A percentile compares a stretch with the other conserved stretches of the same genome.
Conservation (phyloP, 2,797 vertebrate genomes). For the Huso huso region DNA sequence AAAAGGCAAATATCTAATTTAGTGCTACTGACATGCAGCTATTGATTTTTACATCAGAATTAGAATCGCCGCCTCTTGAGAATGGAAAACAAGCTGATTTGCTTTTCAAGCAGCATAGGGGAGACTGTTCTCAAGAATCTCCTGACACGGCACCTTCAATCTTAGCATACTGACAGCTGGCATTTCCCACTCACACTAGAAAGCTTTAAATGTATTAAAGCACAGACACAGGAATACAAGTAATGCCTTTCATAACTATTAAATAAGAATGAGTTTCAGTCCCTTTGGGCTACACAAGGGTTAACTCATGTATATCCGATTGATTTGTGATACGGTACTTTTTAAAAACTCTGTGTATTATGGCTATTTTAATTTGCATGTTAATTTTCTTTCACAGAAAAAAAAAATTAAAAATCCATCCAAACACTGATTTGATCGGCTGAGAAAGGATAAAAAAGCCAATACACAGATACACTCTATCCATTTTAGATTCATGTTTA, state of each 20-base stretch:
- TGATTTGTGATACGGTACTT: conserved; percentile 56
- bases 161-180: neutral
- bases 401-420: conserved; percentile 13
- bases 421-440: conserved; percentile 17
- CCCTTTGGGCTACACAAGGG: conserved; percentile 30
- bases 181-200: neutral
- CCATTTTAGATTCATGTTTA: conserved; percentile 4
- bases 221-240: conserved; percentile 31
- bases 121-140: neutral
- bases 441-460: too few species aligned
- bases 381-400: conserved; percentile 44
- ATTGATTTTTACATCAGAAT: conserved; percentile 3
- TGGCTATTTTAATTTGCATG: conserved; percentile 45
- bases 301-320: conserved; percentile 32
- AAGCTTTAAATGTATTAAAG: conserved; percentile 6
- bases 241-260: conserved; percentile 36
- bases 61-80: neutral
- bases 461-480: conserved; percentile 11
- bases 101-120: neutral
- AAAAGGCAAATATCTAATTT: neutral
- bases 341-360: conserved; percentile 33
- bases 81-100: neutral
- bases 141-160: neutral
- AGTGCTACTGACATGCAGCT: neutral
- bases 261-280: conserved; percentile 23